Evolutionary conservation across 2,113 vertebrate species (phyloP).

Genomic region (Cochlearius cochlearius): DNA sequence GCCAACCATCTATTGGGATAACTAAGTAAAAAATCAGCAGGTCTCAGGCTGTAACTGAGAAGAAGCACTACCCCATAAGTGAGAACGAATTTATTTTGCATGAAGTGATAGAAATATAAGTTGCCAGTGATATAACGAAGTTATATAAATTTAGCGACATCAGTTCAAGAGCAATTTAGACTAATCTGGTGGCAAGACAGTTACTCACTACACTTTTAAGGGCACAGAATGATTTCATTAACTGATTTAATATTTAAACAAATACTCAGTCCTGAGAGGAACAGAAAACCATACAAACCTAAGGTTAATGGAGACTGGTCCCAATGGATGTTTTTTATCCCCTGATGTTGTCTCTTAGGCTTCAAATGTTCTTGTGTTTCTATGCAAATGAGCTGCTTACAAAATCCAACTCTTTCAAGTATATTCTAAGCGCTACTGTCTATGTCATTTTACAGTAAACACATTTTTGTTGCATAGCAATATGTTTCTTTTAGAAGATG

Average conservation of each 20-base stretch:
- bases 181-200: neutral
- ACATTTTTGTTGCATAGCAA: slow-evolving; percentile 53
- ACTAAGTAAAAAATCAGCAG: slow-evolving; percentile 3
- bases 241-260: slow-evolving; percentile 2
- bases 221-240: neutral
- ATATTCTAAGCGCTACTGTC: slow-evolving; percentile 12
- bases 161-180: neutral
- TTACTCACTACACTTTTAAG: neutral
- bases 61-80: neutral
- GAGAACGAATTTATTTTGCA: slow-evolving; percentile 10
- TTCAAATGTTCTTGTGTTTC: slow-evolving; percentile 37
- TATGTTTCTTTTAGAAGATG: slow-evolving; percentile 63
- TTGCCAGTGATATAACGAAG: neutral
- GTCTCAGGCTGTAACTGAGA: slow-evolving; percentile 37
- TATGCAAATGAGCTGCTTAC: slow-evolving; percentile 44
- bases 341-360: slow-evolving; percentile 8
- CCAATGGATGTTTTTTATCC: slow-evolving; percentile 9
- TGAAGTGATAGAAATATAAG: slow-evolving; percentile 6
- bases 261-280: neutral
- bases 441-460: slow-evolving; percentile 57
- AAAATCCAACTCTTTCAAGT: slow-evolving; percentile 58
- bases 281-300: neutral
- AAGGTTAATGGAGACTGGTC: slow-evolving; percentile 21
- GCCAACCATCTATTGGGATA: slow-evolving; percentile 21
- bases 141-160: neutral